Conservation (phyloP, 2,797 vertebrate genomes). For the Heliangelus exortis region DNA sequence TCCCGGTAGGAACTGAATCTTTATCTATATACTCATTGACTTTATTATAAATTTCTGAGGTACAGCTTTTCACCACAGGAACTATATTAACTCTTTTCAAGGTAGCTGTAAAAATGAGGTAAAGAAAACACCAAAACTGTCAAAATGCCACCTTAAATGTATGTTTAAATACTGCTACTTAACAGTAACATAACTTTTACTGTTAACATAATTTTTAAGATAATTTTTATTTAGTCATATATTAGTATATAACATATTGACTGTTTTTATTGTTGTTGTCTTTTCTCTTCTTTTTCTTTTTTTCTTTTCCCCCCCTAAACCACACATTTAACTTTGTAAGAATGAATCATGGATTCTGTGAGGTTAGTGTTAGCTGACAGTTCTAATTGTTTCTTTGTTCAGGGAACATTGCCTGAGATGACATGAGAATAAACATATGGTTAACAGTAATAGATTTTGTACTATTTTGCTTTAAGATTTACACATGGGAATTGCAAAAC, state of each 20-base stretch:
- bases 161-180: neutral
- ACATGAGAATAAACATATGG: neutral
- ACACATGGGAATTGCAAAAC: neutral
- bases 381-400: neutral
- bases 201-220: no score
- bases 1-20: neutral
- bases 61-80: neutral
- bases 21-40: neutral
- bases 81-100: neutral
- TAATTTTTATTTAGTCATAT: neutral
- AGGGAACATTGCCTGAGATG: neutral
- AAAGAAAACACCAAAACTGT: neutral
- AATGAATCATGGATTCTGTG: neutral
- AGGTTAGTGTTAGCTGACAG: neutral
- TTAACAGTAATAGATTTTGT: neutral
- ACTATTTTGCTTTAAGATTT: neutral
- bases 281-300: neutral
- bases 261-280: no score
- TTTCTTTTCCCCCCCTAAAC: neutral
- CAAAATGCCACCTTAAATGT: neutral
- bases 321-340: neutral
- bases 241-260: neutral
- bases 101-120: neutral
- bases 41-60: neutral
- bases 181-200: no score